Evolutionary conservation across 2,888 invertebrate genomes (phyloP).

Genomic region (Malachius bipustulatus): DNA sequence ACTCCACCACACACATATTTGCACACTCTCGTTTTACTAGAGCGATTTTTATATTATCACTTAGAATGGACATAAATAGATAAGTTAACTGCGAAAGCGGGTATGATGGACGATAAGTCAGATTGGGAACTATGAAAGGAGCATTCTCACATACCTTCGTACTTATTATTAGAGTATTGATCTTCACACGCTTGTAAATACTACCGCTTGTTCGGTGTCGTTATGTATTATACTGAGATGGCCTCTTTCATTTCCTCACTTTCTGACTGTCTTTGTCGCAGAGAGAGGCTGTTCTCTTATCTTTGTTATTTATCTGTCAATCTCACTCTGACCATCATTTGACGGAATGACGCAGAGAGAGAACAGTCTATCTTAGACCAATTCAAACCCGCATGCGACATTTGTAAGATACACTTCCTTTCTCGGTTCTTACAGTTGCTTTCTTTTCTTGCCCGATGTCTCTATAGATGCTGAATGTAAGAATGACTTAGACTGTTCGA

Average conservation of each 20-base stretch:
- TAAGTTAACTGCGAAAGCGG: too few species aligned
- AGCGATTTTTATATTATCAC: too few species aligned
- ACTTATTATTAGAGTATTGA: slow-evolving; percentile 25
- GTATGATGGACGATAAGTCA: slow-evolving; percentile 41
- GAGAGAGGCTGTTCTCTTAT: slow-evolving; percentile 25
- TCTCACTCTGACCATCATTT: not conserved
- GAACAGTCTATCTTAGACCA: not conserved
- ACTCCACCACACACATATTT: slow-evolving; percentile 16
- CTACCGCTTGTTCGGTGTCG: slow-evolving; percentile 42
- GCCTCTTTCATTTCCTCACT: slow-evolving; percentile 38
- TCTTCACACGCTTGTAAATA: slow-evolving; percentile 41
- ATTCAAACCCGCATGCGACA: slow-evolving; percentile 48
- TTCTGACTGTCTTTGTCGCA: slow-evolving; percentile 39
- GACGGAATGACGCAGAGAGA: not conserved
- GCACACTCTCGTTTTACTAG: too few species aligned
- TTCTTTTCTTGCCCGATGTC: slow-evolving; percentile 41
- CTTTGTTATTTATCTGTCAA: slow-evolving; percentile 5
- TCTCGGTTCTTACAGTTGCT: slow-evolving; percentile 79
- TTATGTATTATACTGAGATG: slow-evolving; percentile 36
- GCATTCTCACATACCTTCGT: slow-evolving; percentile 54
- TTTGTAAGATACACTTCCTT: slow-evolving; percentile 44
- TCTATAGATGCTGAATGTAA: slow-evolving; percentile 57
- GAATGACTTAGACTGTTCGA: slow-evolving; percentile 82
- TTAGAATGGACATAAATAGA: too few species aligned
- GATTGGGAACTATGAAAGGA: slow-evolving; percentile 70